Base-by-base conservation (phyloP, 2,888 invertebrate genomes). In the Dione vanillae region DNA sequence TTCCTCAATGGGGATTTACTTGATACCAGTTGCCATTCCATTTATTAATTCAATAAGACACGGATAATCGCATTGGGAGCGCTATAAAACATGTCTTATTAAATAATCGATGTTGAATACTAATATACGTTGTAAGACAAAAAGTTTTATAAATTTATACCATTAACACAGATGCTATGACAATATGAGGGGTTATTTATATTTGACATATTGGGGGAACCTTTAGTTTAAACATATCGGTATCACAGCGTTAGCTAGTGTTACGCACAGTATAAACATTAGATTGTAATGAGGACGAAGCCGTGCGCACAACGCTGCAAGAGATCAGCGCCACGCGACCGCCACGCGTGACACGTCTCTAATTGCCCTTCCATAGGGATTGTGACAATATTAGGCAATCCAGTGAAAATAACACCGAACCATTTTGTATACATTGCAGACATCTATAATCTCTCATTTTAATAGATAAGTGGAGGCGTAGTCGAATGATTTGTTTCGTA, bases 311-410 rank as follows among this genome's bases (percentile, higher is more conserved):
- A 73, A 74, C 75, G 78, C 78, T 74, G 73, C 70, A 73, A 74
- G 74, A 75, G 76, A 77, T 77, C 76, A 76, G 71, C 75, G 89
- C 72, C 92, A 90, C 92, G 92, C 83, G 92, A 56, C 82, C 74
- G 90, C 79, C 92, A 92, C 93, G 92, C 89, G 92, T 83, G 77
- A 87, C 91, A 89, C 91, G 81, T 87, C 88, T 88, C 89, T 93
- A 92, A 93, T 93, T 92, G 91, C 91, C 92, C 88, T 88, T 83
- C 86, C 84, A 90, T 89, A 83, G 84, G 86, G 87, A 86, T 88
- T 90, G 87, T 86, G 90, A 92, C 92, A 92, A 93, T 92, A 93
- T 92, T 92, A 89, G 83, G 91, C 92, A 92, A 92, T 91, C 90
- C 85, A 88, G 89, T 90, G 91, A 92, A 92, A 92, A 92, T 91